Conservation (phyloP, 2,113 vertebrate genomes). For the Phalacrocorax brasilianus region DNA sequence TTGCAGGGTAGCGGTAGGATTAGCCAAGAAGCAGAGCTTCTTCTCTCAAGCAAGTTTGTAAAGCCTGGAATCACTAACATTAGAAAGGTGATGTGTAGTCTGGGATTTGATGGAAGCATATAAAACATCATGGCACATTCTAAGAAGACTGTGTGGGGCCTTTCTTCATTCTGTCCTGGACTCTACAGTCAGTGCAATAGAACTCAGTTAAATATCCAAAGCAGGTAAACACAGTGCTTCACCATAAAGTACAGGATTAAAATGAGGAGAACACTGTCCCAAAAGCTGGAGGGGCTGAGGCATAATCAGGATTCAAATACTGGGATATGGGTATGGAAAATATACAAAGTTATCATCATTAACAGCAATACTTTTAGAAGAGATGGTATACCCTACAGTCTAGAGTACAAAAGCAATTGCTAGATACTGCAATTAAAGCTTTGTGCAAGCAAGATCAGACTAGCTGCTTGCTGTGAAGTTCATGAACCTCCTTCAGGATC, state of each 20-base stretch:
- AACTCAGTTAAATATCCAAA: neutral
- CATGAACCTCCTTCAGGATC: neutral
- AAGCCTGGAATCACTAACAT: neutral
- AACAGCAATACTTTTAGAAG: neutral
- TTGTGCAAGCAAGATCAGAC: neutral
- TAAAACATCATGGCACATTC: neutral
- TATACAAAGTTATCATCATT: fast-evolving
- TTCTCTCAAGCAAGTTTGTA: neutral
- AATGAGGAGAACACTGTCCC: neutral
- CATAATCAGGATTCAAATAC: neutral
- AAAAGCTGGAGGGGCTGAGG: neutral
- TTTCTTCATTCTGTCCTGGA: neutral
- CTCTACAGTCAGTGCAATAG: neutral
- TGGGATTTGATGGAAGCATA: neutral
- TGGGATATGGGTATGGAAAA: neutral
- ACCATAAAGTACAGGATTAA: neutral
- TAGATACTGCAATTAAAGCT: neutral
- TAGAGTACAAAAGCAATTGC: neutral
- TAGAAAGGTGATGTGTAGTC: neutral
- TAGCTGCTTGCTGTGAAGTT: neutral
- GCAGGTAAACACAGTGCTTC: neutral
- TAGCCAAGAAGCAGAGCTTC: neutral
- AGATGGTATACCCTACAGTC: neutral
- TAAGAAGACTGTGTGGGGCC: neutral
- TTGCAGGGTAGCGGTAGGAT: neutral